Evolutionary conservation across 2,113 vertebrate genomes (phyloP).

Genomic region (Sigmodon hispidus): DNA sequence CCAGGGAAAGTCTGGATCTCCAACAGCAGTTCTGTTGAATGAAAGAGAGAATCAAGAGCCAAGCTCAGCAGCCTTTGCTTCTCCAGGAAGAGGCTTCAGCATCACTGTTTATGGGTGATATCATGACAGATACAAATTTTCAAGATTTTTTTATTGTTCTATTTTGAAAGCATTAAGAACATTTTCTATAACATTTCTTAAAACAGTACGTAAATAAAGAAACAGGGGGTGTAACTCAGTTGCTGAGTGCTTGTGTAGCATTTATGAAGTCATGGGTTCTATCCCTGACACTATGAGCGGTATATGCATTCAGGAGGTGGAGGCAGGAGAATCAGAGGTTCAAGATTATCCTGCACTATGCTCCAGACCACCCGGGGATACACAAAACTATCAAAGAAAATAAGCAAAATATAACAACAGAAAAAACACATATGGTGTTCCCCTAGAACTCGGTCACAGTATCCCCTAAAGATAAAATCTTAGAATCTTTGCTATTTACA

Average conservation of each 20-base stretch:
- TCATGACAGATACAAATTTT: conserved; percentile 13
- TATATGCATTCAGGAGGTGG: background rate
- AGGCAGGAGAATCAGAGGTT: background rate
- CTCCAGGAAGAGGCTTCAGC: conserved; percentile 16
- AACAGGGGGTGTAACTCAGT: background rate
- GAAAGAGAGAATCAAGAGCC: conserved; percentile 37
- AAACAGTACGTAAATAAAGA: background rate
- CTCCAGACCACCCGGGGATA: background rate
- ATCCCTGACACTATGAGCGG: background rate
- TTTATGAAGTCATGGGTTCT: background rate
- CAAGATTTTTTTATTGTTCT: background rate
- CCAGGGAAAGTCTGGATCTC: conserved; percentile 47
- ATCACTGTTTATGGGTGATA: background rate
- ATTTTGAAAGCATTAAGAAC: conserved; percentile 39
- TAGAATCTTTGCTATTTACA: conserved; percentile 9
- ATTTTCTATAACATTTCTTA: conserved; percentile 27
- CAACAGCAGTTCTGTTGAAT: conserved; percentile 38
- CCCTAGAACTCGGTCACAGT: background rate
- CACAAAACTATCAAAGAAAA: background rate
- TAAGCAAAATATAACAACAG: background rate
- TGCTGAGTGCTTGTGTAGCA: background rate
- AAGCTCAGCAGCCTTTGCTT: conserved; percentile 23
- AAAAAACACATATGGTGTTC: background rate
- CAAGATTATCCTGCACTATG: background rate
- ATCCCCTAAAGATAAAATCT: conserved; percentile 31